Evolutionary conservation across 1,140 invertebrate species (phyloP), one percentile per base, ranked within the genome.

Genomic region (Penaeus japonicus): DNA sequence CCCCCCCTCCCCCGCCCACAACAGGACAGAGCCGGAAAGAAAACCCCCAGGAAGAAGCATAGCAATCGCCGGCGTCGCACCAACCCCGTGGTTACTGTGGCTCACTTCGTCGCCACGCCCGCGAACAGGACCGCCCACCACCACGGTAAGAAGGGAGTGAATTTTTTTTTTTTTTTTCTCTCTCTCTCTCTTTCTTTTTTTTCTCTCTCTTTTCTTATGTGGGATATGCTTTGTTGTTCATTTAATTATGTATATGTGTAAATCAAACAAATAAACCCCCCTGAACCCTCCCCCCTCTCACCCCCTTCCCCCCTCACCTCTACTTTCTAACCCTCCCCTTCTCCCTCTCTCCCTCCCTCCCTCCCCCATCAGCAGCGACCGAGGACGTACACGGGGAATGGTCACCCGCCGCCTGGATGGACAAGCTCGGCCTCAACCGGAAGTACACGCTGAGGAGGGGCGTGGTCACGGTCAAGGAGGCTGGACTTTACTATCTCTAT

Each of bases 401-500:
- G 86, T 35, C 62, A 4, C 79, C 86, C 0, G 86, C 86, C 15
- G 30, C n/a, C 27, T 87, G 86, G 86, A 87, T 87, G 86, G 79
- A 82, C 24, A 82, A 87, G 17, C 62, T 87, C 3, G 86, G 86
- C 57, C 65, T 87, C 35, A 82, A 81, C 35, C 59, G 62, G 30
- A 87, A 87, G 20, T 83, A 87, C 39, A 18, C 79, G 4, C 32
- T 87, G 0, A 39, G 65, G 17, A 5, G 54, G 17, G 86, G 79
- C n/a, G 55, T 59, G 15, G 86, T 87, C 22, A 81, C 79, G 0
- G 86, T 87, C 22, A 82, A 35, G 62, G 85, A 87, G 22, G 62
- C 86, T 4, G 86, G 86, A 0, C 80, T 87, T 0, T 87, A 87
- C 30, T 87, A 87, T 27, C 78, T 87, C 18, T 87, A 87, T 12